Evolutionary conservation across 1,140 invertebrate genomes (phyloP), one percentile per base, ranked within the genome.

Genomic region (Metaphire vulgaris): DNA sequence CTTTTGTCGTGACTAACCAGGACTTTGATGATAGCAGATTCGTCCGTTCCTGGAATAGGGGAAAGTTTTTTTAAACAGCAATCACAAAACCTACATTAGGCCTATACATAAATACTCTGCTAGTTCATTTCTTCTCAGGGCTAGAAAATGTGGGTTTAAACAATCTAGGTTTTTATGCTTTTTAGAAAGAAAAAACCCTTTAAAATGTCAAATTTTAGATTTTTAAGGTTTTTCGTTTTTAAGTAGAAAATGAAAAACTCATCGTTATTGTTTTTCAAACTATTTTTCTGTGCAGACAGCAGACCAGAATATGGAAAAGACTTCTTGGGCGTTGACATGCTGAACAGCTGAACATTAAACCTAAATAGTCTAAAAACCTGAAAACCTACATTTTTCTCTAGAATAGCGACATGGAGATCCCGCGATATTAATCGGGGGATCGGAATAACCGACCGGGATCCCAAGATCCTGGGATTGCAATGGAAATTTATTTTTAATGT

Each of bases 11-110:
- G 89, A 81, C 91, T 91, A 68, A 92, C 92, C 2, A 97, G 87
- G 1, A 97, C 90, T 81, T 95, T 92, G 81, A 96, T 96, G 81
- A 98, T 93, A 68, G 92, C 90, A 82, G 93, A 92, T 85, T 97
- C 95, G 85, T 97, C 92, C 1, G 93, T 95, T 64, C 95, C 85
- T 86, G 73, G 21, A 21, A 56, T 56, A 56, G 41, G 6, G 6
- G 6, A 56, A 6, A 56, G 6, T 12, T 56, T 56, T 21, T 12
- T 21, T 56, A 21, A 56, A 12, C 21, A 56, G 41, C 6, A 6
- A 56, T 56, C 6, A 56, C 41, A 56, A 21, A 21, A 6, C 6
- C 41, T 56, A 56, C 21, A 56, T 56, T 21, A 56, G 41, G 41
- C 21, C 6, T 56, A 6, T 56, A 12, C 6, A 56, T 56, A n/a